Base-by-base conservation (phyloP, 2,113 vertebrate species). In the Bombycilla garrulus region DNA sequence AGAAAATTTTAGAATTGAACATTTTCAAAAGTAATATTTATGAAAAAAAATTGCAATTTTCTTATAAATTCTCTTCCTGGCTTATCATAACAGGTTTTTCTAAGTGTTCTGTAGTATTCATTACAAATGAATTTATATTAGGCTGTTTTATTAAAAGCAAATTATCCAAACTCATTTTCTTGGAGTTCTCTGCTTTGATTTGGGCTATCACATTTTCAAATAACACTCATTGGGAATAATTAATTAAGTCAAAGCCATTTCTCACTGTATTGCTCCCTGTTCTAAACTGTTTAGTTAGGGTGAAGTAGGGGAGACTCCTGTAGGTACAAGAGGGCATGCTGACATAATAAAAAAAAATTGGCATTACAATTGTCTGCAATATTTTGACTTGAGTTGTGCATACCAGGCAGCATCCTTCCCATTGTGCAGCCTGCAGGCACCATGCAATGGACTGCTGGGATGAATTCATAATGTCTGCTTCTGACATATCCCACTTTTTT, bases 391-490 rank as follows among this genome's bases (percentile, higher is more conserved):
- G 19, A 42, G 19, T 3, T 66, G 31, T 74, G 19, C 9, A 4
- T 51, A 21, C 33, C 53, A 47, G 29, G 21, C 16, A 80, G 17
- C 42, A 38, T 19, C 26, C 33, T 42, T 73, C 18, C 23, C 2
- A 1, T 4, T 11, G 15, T 1, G 1, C 22, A 42, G 38, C 5
- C 35, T 60, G 45, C 25, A 66, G 31, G 61, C 1, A 4, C 12
- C 45, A 8, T 0, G 0, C 8, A 22, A 40, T 4, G 15, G 40
- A 9, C n/a, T 22, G 31, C 64, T 60, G 16, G 18, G 35, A 28
- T 40, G 35, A 73, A 66, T 51, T 70, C 4, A 14, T 15, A n/a
- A 15, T 31, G 16, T 11, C 38, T 74, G 12, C 14, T 86, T 13
- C 50, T 66, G 44, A 62, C 14, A 50, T 4, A 50, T 17, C 36